These are phyloP conservation scores for Strongylocentrotus purpuratus DNA, from an alignment of 35 echinoderm and acorn worm genomes.

Conservation along the genomic window DNA sequence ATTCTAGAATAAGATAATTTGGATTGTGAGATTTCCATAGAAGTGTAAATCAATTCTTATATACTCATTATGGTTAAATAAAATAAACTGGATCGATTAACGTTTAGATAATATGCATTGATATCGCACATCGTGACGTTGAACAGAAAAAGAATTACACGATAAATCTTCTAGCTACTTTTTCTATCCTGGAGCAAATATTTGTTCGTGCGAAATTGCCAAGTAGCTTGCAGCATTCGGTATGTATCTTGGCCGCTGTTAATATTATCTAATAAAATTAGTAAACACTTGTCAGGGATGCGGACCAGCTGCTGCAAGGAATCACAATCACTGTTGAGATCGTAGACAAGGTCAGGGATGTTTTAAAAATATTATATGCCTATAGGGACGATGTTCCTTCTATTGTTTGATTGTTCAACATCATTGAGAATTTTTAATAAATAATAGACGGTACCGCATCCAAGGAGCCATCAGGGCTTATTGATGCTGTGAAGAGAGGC, in stretches of 20 bases:
- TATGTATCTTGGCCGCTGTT: not conserved
- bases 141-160: not conserved
- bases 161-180: not conserved
- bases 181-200: not conserved
- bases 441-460: too few relatives aligned
- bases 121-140: not conserved
- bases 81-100: not conserved
- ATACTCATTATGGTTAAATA: too few relatives aligned
- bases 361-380: too few relatives aligned
- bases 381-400: too few relatives aligned
- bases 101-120: not conserved
- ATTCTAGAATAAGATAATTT: too few relatives aligned
- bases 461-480: too few relatives aligned
- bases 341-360: not conserved
- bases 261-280: not conserved
- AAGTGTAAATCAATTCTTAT: too few relatives aligned
- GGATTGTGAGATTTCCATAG: too few relatives aligned
- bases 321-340: not conserved
- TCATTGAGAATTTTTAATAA: too few relatives aligned
- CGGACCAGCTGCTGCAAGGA: not conserved
- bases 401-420: too few relatives aligned
- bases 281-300: not conserved
- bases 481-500: too few relatives aligned
- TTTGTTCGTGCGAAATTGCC: not conserved
- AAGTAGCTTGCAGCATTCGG: not conserved